Conservation (phyloP, 2,888 invertebrate species). For the Eudasyphora cyanicolor region DNA sequence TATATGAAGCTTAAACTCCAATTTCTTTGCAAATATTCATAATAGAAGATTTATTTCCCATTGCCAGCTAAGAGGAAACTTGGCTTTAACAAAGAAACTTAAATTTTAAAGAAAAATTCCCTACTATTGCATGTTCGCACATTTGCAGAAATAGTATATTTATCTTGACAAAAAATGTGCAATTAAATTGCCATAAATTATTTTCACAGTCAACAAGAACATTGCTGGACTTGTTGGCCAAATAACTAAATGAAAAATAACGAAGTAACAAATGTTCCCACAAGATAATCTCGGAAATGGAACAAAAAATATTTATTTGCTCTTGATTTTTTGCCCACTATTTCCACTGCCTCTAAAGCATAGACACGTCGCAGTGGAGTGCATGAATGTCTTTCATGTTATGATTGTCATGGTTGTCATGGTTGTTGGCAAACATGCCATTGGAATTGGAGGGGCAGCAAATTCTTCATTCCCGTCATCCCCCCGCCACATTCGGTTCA, state of each 20-base stretch:
- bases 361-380: not conserved
- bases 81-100: too few species aligned
- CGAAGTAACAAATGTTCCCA: conserved; percentile 50
- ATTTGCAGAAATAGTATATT: conserved; percentile 9
- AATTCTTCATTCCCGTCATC: conserved; percentile 16
- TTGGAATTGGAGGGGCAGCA: not conserved
- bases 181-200: conserved; percentile 59
- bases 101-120: too few species aligned
- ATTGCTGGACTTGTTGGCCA: conserved; percentile 16
- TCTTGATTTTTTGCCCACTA: conserved; percentile 57
- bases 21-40: too few species aligned
- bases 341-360: not conserved
- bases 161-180: conserved; percentile 28
- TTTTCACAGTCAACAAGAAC: conserved; percentile 44
- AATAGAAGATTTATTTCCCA: too few species aligned
- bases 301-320: conserved; percentile 55
- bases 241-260: conserved; percentile 14
- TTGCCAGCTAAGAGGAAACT: too few species aligned
- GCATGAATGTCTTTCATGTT: conserved; percentile 44
- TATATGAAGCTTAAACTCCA: too few species aligned
- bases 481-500: not conserved
- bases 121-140: conserved; percentile 35
- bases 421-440: conserved; percentile 62
- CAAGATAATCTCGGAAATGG: conserved; percentile 54
- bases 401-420: conserved; percentile 62